These are phyloP conservation scores for Venturia canescens DNA, from an alignment of 1,140 invertebrate genomes.

Conservation along the genomic window DNA sequence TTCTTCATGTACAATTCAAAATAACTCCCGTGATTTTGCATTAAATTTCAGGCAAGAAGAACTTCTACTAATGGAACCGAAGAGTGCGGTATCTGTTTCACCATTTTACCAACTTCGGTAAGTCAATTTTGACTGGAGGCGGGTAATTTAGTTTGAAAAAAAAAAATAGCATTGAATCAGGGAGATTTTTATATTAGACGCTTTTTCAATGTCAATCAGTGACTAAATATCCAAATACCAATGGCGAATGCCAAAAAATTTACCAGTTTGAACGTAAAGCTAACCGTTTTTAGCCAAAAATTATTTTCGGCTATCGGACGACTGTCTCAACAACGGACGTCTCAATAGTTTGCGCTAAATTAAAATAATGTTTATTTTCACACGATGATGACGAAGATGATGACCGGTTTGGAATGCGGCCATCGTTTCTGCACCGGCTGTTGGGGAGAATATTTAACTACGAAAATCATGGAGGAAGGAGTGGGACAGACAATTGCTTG, in stretches of 20 bases:
- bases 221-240: too few species aligned
- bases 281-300: too few species aligned
- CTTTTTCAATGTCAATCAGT: too few species aligned
- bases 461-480: conserved; percentile 98
- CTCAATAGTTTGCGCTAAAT: not conserved
- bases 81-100: conserved; percentile 96
- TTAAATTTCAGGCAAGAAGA: conserved; percentile 71
- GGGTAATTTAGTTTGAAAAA: too few species aligned
- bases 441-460: conserved; percentile 98
- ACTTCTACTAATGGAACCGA: conserved; percentile 84
- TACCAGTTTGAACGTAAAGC: too few species aligned
- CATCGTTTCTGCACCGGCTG: conserved; percentile 96
- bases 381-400: conserved; percentile 81
- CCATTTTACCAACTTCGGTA: conserved; percentile 87
- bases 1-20: too few species aligned
- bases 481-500: conserved; percentile 97
- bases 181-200: too few species aligned
- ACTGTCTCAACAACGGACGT: too few species aligned
- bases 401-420: conserved; percentile 97
- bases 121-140: conserved; percentile 76
- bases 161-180: too few species aligned
- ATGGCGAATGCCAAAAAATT: too few species aligned
- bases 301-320: too few species aligned
- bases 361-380: conserved; percentile 38
- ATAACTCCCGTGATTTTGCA: not conserved